phyloP scores from a whole-genome alignment of 2,113 vertebrate species.

The Arenaria interpres region DNA sequence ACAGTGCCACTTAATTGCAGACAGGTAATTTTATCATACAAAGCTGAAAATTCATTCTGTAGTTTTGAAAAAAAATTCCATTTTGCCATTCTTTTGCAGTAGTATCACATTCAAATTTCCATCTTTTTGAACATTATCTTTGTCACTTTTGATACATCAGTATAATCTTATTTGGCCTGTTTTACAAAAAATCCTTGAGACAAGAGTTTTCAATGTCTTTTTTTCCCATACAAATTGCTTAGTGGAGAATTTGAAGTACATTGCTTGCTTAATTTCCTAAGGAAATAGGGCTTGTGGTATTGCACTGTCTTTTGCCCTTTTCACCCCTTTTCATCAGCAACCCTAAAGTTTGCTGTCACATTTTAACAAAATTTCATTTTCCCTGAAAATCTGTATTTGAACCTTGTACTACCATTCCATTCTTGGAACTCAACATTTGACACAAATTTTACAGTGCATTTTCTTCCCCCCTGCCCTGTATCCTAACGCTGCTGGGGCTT shows the following conservation, averaged over 20 bases:
- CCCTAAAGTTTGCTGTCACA: not conserved
- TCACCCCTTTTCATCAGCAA: not conserved
- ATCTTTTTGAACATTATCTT: not conserved
- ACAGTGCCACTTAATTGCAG: not conserved
- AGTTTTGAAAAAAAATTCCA: not conserved
- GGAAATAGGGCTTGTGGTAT: not conserved
- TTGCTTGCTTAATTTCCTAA: not conserved
- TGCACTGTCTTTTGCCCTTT: not conserved
- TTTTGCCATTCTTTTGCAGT: not conserved
- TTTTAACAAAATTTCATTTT: not conserved
- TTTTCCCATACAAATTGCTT: not conserved
- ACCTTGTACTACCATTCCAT: not conserved
- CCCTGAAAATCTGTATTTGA: not conserved
- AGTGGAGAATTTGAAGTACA: not conserved
- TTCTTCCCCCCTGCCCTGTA: not conserved
- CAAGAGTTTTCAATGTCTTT: not conserved
- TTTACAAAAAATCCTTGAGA: not conserved
- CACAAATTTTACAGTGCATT: not conserved
- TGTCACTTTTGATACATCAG: not conserved
- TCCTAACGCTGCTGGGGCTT: not conserved
- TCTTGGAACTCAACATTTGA: not conserved
- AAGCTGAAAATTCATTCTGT: not conserved
- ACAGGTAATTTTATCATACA: not conserved
- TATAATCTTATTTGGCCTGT: not conserved
- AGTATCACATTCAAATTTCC: not conserved